Conservation (phyloP, 1,140 invertebrate species). For the Elymnias hypermnestra region DNA sequence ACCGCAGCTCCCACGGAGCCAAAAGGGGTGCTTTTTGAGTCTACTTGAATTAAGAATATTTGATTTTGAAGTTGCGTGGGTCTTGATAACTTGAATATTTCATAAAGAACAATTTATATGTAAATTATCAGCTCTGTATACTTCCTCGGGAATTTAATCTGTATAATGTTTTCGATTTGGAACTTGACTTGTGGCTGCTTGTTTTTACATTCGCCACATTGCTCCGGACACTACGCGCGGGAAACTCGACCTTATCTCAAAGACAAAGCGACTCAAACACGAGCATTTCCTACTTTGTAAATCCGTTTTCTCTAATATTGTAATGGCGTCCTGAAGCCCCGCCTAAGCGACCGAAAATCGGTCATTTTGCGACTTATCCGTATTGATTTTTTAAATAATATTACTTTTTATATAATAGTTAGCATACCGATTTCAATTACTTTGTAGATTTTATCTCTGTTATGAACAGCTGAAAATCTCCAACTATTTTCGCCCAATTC, state of each 20-base stretch:
- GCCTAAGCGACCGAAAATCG: constrained; percentile 48
- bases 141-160: constrained; percentile 52
- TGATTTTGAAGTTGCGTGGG: no score
- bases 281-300: constrained; percentile 24
- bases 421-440: no score
- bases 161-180: constrained; percentile 65
- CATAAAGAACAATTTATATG: no score
- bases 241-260: constrained; percentile 21
- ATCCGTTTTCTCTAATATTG: constrained; percentile 50
- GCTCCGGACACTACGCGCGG: background rate
- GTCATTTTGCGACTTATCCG: constrained; percentile 49
- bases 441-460: no score
- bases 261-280: constrained; percentile 5
- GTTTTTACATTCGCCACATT: constrained; percentile 36
- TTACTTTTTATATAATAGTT: no score
- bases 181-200: constrained; percentile 60
- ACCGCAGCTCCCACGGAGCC: no score
- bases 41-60: no score
- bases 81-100: no score
- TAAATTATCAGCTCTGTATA: constrained; percentile 35
- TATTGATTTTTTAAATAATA: no score
- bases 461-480: no score
- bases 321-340: constrained; percentile 52
- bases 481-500: no score
- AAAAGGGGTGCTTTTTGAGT: no score